These are phyloP conservation scores for Yponomeuta plumbellus DNA, from an alignment of 2,888 invertebrate species.

Conservation along the genomic window DNA sequence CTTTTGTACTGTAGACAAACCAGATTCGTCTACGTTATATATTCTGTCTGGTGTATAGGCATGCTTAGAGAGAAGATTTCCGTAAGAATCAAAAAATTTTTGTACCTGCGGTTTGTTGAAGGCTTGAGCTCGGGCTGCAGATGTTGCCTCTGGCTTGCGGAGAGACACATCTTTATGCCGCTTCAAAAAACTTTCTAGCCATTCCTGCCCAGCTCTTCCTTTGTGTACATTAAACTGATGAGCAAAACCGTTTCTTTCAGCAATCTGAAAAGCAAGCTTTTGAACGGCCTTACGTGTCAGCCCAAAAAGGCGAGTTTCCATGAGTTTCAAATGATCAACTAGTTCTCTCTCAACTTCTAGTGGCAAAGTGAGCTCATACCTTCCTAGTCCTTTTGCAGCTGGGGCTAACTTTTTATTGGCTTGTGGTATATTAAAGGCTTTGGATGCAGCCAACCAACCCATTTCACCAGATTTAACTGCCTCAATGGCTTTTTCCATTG, in stretches of 20 bases:
- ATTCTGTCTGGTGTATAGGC: slow-evolving; percentile 32
- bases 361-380: not conserved
- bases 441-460: slow-evolving; percentile 23
- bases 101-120: slow-evolving; percentile 23
- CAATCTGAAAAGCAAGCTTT: not conserved
- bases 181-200: slow-evolving; percentile 17
- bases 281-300: not conserved
- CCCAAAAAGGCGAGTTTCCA: slow-evolving; percentile 13
- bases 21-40: slow-evolving; percentile 49
- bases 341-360: slow-evolving; percentile 15
- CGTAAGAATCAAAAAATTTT: slow-evolving; percentile 23
- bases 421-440: slow-evolving; percentile 22
- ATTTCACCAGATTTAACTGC: slow-evolving; percentile 21
- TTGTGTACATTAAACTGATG: slow-evolving; percentile 16
- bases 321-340: slow-evolving; percentile 23
- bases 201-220: slow-evolving; percentile 26
- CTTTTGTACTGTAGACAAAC: slow-evolving; percentile 46
- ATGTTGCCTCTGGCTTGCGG: slow-evolving; percentile 25
- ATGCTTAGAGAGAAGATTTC: not conserved
- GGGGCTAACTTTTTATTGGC: slow-evolving; percentile 12
- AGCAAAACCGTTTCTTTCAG: not conserved
- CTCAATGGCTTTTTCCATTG: slow-evolving; percentile 4
- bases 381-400: not conserved
- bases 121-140: slow-evolving; percentile 21
- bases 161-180: slow-evolving; percentile 19